phyloP scores from a whole-genome alignment of 2,113 vertebrate genomes.

The Microtus oregoni region DNA sequence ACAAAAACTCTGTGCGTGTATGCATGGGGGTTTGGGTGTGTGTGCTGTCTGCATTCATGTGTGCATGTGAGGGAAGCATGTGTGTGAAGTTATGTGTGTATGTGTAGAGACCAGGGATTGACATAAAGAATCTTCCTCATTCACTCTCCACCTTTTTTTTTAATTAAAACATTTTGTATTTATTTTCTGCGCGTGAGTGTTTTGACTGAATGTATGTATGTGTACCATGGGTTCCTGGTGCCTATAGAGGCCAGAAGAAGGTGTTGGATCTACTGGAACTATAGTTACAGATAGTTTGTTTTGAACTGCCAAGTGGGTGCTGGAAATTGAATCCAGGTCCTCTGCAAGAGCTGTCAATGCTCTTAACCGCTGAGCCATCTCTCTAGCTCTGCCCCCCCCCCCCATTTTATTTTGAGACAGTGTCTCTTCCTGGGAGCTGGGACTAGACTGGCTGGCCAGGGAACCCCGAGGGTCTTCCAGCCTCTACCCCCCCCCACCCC shows the following conservation, averaged over 20 bases:
- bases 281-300: too few relatives aligned
- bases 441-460: not conserved
- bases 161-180: too few relatives aligned
- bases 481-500: not conserved
- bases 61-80: not conserved
- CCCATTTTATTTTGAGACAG: not conserved
- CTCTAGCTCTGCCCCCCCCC: not conserved
- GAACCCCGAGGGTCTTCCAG: not conserved
- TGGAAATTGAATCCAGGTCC: not conserved
- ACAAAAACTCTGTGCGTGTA: not conserved
- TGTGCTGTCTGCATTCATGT: not conserved
- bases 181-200: too few relatives aligned
- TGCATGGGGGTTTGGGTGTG: too few relatives aligned
- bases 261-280: not conserved
- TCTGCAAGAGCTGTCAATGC: not conserved
- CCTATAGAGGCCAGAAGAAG: too few relatives aligned
- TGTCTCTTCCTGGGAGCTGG: not conserved
- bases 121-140: not conserved
- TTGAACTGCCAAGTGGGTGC: not conserved
- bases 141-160: not conserved
- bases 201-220: too few relatives aligned
- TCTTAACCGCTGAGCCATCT: not conserved
- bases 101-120: not conserved
- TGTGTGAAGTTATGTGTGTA: not conserved
- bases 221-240: too few relatives aligned